phyloP scores from a whole-genome alignment of 2,888 invertebrate genomes.

The Hypena proboscidalis region DNA sequence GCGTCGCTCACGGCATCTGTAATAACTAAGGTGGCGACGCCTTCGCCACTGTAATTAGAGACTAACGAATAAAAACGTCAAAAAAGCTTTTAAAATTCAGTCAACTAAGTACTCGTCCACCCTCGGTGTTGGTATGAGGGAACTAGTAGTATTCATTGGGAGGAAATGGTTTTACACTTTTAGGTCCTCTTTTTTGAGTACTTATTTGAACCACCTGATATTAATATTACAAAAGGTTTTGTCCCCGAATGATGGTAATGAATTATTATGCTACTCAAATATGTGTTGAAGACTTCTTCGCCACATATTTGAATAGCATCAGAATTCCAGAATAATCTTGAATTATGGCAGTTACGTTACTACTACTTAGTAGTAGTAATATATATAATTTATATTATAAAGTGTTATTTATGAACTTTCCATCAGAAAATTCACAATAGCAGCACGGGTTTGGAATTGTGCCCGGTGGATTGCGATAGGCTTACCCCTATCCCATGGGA shows the following conservation, averaged over 20 bases:
- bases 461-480: too few species aligned
- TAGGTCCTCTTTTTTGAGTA: slow-evolving; percentile 10
- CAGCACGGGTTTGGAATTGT: too few species aligned
- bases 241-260: background rate
- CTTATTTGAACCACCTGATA: background rate
- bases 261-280: too few species aligned
- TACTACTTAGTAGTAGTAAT: too few species aligned
- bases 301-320: too few species aligned
- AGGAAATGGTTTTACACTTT: slow-evolving; percentile 22
- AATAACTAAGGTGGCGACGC: slow-evolving; percentile 78
- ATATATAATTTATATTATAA: too few species aligned
- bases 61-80: slow-evolving; percentile 63
- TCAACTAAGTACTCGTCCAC: slow-evolving; percentile 42
- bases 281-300: too few species aligned
- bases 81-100: slow-evolving; percentile 65
- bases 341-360: too few species aligned
- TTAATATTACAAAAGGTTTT: background rate
- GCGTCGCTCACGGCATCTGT: slow-evolving; percentile 75
- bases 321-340: too few species aligned
- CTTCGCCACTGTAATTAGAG: slow-evolving; percentile 74
- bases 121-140: slow-evolving; percentile 31
- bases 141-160: slow-evolving; percentile 27
- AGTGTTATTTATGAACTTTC: too few species aligned
- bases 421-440: too few species aligned
- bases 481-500: too few species aligned